phyloP scores from a whole-genome alignment of 2,113 vertebrate species.

The Mustela nigripes region DNA sequence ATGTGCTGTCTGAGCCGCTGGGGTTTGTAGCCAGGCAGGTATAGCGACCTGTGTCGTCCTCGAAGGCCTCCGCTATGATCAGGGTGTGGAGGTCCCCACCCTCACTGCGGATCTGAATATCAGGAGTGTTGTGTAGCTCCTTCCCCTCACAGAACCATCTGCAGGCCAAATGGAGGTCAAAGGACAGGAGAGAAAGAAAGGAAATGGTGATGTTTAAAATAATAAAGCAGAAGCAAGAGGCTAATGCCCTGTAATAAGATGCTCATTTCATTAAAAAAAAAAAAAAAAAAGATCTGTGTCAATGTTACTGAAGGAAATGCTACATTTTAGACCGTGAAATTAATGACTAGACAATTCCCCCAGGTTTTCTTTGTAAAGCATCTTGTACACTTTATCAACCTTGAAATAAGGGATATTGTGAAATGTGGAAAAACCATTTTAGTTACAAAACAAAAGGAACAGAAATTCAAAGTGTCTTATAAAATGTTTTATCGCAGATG shows the following conservation, averaged over 20 bases:
- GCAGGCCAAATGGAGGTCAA: conserved; percentile 76
- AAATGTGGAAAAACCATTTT: not conserved
- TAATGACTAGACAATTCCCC: not conserved
- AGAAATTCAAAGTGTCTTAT: not conserved
- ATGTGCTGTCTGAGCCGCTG: conserved; percentile 95
- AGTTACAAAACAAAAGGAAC: conserved; percentile 21
- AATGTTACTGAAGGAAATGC: not conserved
- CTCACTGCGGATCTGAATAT: conserved; percentile 93
- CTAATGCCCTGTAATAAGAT: not conserved
- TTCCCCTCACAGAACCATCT: conserved; percentile 99
- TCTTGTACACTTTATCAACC: not conserved
- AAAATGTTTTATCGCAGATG: conserved; percentile 23
- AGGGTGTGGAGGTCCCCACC: conserved; percentile 94
- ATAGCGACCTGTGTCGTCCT: conserved; percentile 99
- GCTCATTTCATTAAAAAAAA: not conserved
- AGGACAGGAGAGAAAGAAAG: conserved; percentile 67
- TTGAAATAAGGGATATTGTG: not conserved
- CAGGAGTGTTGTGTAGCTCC: conserved; percentile 94
- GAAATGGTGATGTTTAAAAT: not conserved
- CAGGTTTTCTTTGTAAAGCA: conserved; percentile 23
- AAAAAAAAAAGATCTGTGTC: not conserved
- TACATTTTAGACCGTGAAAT: not conserved
- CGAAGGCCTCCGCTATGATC: conserved; percentile 97
- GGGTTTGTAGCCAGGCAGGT: conserved; percentile 96
- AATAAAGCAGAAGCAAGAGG: not conserved